Evolutionary conservation across 2,113 vertebrate species (phyloP), one percentile per base, ranked within the genome.

Genomic region (Barnardius zonarius): DNA sequence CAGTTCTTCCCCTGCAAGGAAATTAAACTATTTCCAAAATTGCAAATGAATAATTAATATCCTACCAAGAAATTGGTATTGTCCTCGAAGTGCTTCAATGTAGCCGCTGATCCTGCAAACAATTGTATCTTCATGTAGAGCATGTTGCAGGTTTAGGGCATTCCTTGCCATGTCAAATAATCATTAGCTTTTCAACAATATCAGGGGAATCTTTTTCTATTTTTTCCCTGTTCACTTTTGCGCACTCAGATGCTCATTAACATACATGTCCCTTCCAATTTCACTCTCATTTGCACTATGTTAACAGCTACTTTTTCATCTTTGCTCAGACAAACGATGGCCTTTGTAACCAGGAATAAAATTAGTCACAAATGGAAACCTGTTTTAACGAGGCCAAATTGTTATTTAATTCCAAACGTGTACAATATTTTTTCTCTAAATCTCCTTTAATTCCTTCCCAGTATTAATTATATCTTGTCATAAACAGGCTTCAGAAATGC

Each of bases 231-330:
- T 41, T 88, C 0, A 0, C 28, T 95, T 91, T 94, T 94, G 87
- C 6, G 0, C 48, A 57, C 61, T 95, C 0, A 7, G 88, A 94
- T 96, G 70, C 93, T 97, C 92, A 95, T 97, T 97, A 96, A 91
- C 89, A 96, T 96, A 83, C 68, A 74, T 86, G 95, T 90, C 86
- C 87, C 61, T 96, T 97, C 87, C 92, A 97, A 97, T 97, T 97
- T 95, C 73, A 66, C 61, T 96, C 90, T 96, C 93, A 86, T 96
- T 96, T 96, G 94, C 87, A 82, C 95, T 94, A 7, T 90, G 94
- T 96, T 96, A 96, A 96, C 90, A 94, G 92, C 92, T 95, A 95
- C 80, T 89, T 96, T 97, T 97, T 97, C 92, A 95, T 97, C 94
- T 96, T 97, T 96, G 66, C 92, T 96, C 77, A 94, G 93, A 93